Percentiles rank a stretch among this genome's conserved stretches.
These are phyloP conservation scores for Unio delphinus DNA, from an alignment of 2,888 invertebrate genomes.

Conservation along the genomic window DNA sequence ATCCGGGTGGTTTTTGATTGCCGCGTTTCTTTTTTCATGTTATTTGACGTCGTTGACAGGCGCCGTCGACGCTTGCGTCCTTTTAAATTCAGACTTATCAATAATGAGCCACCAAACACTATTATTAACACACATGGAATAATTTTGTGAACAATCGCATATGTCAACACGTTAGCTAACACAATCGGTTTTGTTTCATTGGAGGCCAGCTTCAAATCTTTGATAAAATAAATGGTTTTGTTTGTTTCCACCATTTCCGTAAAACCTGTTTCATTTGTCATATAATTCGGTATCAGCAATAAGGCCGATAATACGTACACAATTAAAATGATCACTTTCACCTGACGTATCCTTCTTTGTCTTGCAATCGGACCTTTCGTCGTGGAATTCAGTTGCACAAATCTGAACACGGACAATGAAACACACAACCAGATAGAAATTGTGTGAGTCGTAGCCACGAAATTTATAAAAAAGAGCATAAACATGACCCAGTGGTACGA, in stretches of 20 bases:
- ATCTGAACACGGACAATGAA: constrained; percentile 92
- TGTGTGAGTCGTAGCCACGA: constrained; percentile 90
- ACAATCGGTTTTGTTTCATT: constrained; percentile 48
- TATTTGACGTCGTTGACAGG: constrained; percentile 44
- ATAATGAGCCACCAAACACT: constrained; percentile 73
- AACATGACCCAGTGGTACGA: constrained; percentile 69
- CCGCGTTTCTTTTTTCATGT: constrained; percentile 41
- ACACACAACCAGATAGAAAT: constrained; percentile 95
- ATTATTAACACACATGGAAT: constrained; percentile 90
- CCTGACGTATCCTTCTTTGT: constrained; percentile 45
- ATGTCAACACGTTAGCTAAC: constrained; percentile 52
- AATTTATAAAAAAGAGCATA: constrained; percentile 84
- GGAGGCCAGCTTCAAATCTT: constrained; percentile 50
- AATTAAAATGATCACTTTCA: constrained; percentile 71
- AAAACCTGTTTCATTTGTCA: constrained; percentile 81
- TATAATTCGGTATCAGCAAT: constrained; percentile 87
- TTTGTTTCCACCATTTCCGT: constrained; percentile 21
- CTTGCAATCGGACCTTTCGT: constrained; percentile 51
- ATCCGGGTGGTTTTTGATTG: constrained; percentile 86
- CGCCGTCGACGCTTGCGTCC: constrained; percentile 46
- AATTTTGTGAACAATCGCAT: constrained; percentile 89
- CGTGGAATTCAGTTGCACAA: constrained; percentile 72
- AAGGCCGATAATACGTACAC: constrained; percentile 89
- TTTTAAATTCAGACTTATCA: constrained; percentile 58
- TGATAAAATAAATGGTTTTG: constrained; percentile 48